Percentiles rank a stretch among this genome's conserved stretches.
These are phyloP conservation scores for Mizuhopecten yessoensis DNA, from an alignment of 1,140 invertebrate genomes.

Conservation along the genomic window DNA sequence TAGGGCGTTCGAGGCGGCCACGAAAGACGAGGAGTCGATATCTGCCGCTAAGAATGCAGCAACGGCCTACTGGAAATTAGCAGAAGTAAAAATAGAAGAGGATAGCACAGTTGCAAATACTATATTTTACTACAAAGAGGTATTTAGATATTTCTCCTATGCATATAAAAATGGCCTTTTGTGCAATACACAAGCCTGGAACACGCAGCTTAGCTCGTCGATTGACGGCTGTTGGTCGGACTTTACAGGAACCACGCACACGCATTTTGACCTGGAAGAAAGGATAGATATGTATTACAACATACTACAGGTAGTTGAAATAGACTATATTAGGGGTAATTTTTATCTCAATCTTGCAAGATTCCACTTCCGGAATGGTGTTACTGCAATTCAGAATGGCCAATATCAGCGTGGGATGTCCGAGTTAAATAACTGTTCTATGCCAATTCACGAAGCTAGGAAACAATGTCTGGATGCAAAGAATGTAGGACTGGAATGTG, in stretches of 20 bases:
- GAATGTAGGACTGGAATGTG: slow-evolving; percentile 49
- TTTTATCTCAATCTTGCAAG: slow-evolving; percentile 51
- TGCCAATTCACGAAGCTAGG: slow-evolving; percentile 67
- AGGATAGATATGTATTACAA: slow-evolving; percentile 42
- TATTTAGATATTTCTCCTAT: slow-evolving; percentile 64
- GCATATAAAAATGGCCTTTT: slow-evolving; percentile 40
- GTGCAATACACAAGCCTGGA: neutral
- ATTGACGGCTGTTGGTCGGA: slow-evolving; percentile 55
- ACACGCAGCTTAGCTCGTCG: slow-evolving; percentile 36
- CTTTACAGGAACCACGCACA: slow-evolving; percentile 39
- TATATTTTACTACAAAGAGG: slow-evolving; percentile 62
- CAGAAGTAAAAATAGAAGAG: slow-evolving; percentile 46
- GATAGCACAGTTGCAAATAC: slow-evolving; percentile 20
- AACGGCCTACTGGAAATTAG: slow-evolving; percentile 65
- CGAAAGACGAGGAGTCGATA: slow-evolving; percentile 54
- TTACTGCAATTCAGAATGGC: slow-evolving; percentile 54
- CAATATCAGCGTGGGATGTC: slow-evolving; percentile 41
- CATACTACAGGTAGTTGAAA: slow-evolving; percentile 45
- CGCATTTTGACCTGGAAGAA: slow-evolving; percentile 46
- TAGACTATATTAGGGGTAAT: slow-evolving; percentile 48
- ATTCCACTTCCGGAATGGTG: slow-evolving; percentile 58
- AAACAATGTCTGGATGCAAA: neutral
- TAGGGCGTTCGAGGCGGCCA: slow-evolving; percentile 59
- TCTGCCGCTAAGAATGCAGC: slow-evolving; percentile 70
- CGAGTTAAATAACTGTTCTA: slow-evolving; percentile 64